Conservation (phyloP, 2,113 vertebrate species). For the Gadus chalcogrammus region DNA sequence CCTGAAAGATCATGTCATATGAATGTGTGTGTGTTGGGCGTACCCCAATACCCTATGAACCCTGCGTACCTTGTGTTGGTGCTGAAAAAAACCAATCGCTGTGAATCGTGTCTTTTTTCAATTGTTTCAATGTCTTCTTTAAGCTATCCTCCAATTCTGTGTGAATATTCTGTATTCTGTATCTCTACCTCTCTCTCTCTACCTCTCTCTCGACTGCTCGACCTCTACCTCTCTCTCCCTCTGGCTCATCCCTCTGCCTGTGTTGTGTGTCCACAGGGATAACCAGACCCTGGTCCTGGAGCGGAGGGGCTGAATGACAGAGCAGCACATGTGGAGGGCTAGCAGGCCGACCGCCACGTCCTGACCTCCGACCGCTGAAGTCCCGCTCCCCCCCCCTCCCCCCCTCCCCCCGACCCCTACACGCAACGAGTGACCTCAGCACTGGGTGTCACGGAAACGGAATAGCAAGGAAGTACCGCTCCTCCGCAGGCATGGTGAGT, state of each 20-base stretch:
- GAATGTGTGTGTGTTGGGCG: constrained; percentile 32
- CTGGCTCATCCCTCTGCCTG: background rate
- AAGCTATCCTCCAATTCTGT: background rate
- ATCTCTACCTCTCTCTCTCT: no score
- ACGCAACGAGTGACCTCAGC: constrained; percentile 20
- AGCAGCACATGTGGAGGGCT: constrained; percentile 90
- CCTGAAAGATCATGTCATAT: constrained; percentile 50
- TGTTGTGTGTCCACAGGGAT: constrained; percentile 62
- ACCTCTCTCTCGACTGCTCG: background rate
- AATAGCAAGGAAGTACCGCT: constrained; percentile 60
- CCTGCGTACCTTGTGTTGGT: no score
- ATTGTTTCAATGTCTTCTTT: background rate
- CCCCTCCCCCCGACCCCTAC: constrained; percentile 26
- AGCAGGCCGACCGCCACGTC: constrained; percentile 67
- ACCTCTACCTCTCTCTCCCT: no score
- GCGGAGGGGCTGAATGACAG: constrained; percentile 74
- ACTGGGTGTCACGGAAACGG: constrained; percentile 68
- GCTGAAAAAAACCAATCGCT: no score
- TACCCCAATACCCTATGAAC: constrained; percentile 4
- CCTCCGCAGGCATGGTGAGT: constrained; percentile 75
- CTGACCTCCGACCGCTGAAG: constrained; percentile 50
- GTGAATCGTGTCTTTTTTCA: background rate
- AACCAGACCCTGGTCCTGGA: constrained; percentile 61
- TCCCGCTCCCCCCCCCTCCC: no score
- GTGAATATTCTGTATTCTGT: background rate